Evolutionary conservation across 2,888 invertebrate genomes (phyloP), one percentile per base, ranked within the genome.

Genomic region (Teleiodes luculella): DNA sequence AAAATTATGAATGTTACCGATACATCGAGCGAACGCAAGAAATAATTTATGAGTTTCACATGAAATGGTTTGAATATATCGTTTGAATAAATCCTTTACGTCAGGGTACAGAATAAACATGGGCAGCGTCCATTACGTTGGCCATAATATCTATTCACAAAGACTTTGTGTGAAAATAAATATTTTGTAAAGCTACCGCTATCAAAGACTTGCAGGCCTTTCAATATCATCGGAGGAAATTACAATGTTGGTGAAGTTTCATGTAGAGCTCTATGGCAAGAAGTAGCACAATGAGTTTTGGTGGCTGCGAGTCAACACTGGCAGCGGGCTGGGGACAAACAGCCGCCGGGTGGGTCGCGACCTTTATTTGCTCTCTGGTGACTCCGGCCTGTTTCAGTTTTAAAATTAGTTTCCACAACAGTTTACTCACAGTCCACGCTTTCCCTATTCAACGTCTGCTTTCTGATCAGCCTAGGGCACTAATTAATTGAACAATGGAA

Each of bases 201-300:
- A 66, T 72, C 66, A 70, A 72, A 76, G 72, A 69, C 63, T 67
- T 67, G 69, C 65, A 65, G 69, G 70, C 63, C 66, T 78, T 67
- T 76, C 75, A 77, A 80, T 79, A 74, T 69, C 70, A 74, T 67
- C 67, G 64, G 68, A 70, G 72, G 72, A 78, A 81, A 80, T 83
- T 78, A 81, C 74, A 78, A 72, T 68, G 70, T 68, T 69, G 66
- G 65, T 63, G 66, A 73, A 80, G 61, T 80, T 78, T 76, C 70
- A 73, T 74, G 73, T 70, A 67, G 67, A 77, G 70, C 67, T 80
- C 78, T 80, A 72, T 80, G 77, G 74, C 80, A 79, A 80, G 80
- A 79, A 77, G 78, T 76, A 72, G 71, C 78, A 84, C 84, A 86
- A 85, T 86, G 81, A 80, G 81, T 78, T 86, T 83, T 77, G 80